Percentiles rank a stretch among this genome's conserved stretches.
Evolutionary conservation across 2,888 invertebrate species (phyloP).

Genomic region (Ditula angustiorana): DNA sequence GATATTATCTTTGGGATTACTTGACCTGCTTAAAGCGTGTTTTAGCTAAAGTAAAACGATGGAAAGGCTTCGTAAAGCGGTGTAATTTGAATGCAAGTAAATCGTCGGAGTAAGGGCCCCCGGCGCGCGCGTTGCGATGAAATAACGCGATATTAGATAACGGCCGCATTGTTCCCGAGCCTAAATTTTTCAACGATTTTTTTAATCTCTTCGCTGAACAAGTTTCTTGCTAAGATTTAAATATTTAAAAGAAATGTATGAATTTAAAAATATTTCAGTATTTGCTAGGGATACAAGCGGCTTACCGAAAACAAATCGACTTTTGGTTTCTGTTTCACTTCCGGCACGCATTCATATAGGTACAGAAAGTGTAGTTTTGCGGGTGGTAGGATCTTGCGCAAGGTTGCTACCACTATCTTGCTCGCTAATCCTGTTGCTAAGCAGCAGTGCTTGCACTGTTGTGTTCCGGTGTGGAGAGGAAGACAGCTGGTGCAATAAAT

Average conservation of each 20-base stretch:
- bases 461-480: too few relatives aligned
- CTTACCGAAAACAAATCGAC: too few relatives aligned
- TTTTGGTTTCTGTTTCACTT: too few relatives aligned
- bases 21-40: not conserved
- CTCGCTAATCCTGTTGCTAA: too few relatives aligned
- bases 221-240: not conserved
- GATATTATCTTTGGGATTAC: constrained; percentile 5
- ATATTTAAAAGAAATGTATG: not conserved
- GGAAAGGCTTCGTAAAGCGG: not conserved
- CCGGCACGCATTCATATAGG: too few relatives aligned
- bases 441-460: too few relatives aligned
- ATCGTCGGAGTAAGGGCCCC: not conserved
- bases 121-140: not conserved
- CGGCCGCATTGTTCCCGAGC: not conserved
- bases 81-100: not conserved
- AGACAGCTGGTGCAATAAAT: too few relatives aligned
- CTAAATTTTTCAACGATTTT: not conserved
- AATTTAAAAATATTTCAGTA: not conserved
- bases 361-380: too few relatives aligned
- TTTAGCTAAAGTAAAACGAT: not conserved
- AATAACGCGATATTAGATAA: not conserved
- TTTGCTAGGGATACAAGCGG: not conserved
- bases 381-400: too few relatives aligned
- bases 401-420: too few relatives aligned
- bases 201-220: not conserved